phyloP scores from a whole-genome alignment of 1,140 invertebrate genomes.

The Habropoda laboriosa region DNA sequence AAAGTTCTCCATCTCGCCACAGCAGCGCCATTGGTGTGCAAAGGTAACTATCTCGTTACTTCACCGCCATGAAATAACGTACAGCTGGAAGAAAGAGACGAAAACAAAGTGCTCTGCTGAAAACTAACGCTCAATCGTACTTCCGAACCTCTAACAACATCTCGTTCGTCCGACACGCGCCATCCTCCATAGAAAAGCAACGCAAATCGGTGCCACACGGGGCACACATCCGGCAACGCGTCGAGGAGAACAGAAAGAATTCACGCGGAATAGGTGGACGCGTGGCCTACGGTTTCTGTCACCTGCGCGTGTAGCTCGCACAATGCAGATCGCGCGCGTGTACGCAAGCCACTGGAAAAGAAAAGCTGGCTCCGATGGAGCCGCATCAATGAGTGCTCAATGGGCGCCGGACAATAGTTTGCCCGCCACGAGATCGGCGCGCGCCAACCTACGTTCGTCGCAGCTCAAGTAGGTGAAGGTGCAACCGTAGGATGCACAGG shows the following conservation, averaged over 20 bases:
- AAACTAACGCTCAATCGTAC: too few species aligned
- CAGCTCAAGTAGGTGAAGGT: slow-evolving; percentile 53
- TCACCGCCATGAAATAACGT: too few species aligned
- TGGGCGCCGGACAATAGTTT: slow-evolving; percentile 69
- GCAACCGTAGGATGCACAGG: slow-evolving; percentile 41
- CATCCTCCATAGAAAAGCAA: background rate
- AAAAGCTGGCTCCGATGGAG: slow-evolving; percentile 17
- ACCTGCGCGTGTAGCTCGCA: slow-evolving; percentile 50
- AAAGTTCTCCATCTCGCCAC: too few species aligned
- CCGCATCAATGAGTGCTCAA: slow-evolving; percentile 69
- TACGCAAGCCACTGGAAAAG: slow-evolving; percentile 29
- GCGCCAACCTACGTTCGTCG: slow-evolving; percentile 52
- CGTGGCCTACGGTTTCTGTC: slow-evolving; percentile 54
- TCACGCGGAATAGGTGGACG: background rate
- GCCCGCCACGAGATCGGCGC: slow-evolving; percentile 43
- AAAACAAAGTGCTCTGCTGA: too few species aligned
- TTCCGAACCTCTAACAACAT: background rate
- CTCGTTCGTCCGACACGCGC: background rate
- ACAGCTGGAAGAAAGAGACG: too few species aligned
- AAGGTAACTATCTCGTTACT: too few species aligned
- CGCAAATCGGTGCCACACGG: background rate
- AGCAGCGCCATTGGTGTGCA: too few species aligned
- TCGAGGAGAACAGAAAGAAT: slow-evolving; percentile 23
- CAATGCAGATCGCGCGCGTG: slow-evolving; percentile 57
- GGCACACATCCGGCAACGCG: slow-evolving; percentile 18